Base-by-base conservation (phyloP, 2,888 invertebrate genomes). In the Napeogenes inachia region DNA sequence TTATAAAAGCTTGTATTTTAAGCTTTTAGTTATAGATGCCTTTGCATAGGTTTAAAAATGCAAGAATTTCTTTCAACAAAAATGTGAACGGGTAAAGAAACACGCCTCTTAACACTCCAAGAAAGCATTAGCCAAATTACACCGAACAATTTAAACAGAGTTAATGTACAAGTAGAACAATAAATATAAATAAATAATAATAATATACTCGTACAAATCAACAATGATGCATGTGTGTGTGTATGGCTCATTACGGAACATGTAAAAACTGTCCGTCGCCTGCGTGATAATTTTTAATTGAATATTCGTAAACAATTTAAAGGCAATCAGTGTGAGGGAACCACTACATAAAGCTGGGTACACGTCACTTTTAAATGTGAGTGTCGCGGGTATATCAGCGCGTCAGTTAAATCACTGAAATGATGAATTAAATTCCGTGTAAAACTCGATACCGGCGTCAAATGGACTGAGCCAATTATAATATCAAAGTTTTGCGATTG, bases 401-500 rank as follows among this genome's bases (percentile, higher is more conserved):
- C 70, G 80, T 77, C 77, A 74, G 77, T 77, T 75, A 76, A 76
- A 75, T 75, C 73, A 69, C 71, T 69, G 71, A 79, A 79, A 79
- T 82, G 76, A 82, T 78, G 75, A 78, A 81, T 83, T 79, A 78
- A 82, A 82, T 80, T 74, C 68, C 67, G 69, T 72, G 74, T 78
- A 76, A 79, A 79, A 78, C 71, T 75, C 70, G 72, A 67, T 75
- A 75, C 70, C 69, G 75, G 70, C 73, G 70, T 67, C 71, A 70
- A 74, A 70, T 71, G 68, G 72, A 67, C 66, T 73, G 63, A 72
- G 75, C 78, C 75, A 80, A 83, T 84, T 81, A 79, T 80, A 77
- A 78, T 76, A 80, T 78, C 74, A 73, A 70, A 71, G 59, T 65
- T 64, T 57, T 50, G 59, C 60, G 57, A 62, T 59, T 60, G 59